phyloP scores from a whole-genome alignment of 1,140 invertebrate genomes.

The Drosophila yakuba region DNA sequence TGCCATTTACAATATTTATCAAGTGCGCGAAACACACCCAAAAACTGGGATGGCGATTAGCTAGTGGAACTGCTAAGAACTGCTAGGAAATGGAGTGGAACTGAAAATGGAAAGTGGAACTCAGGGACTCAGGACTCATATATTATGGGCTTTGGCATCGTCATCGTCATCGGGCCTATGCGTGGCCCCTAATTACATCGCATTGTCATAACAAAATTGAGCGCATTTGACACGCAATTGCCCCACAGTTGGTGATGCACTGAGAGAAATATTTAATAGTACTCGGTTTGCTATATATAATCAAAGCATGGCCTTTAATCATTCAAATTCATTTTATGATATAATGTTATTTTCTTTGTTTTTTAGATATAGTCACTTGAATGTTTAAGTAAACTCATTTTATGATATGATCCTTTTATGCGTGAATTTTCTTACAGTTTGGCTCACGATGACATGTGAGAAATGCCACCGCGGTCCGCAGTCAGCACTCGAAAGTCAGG shows the following conservation, averaged over 20 bases:
- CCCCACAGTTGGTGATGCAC: constrained; percentile 40
- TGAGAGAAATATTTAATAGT: neutral
- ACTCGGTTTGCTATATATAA: too few species aligned
- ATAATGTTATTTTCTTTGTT: too few species aligned
- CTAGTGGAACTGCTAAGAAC: neutral
- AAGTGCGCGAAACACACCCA: constrained; percentile 50
- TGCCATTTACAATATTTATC: constrained; percentile 53
- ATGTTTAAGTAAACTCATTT: neutral
- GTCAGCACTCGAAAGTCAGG: constrained; percentile 8
- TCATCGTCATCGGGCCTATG: constrained; percentile 66
- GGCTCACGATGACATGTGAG: constrained; percentile 72
- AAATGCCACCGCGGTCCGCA: constrained; percentile 49
- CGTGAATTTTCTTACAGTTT: neutral
- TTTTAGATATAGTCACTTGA: too few species aligned
- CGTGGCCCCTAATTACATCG: constrained; percentile 79
- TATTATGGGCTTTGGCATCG: constrained; percentile 54
- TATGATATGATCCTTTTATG: too few species aligned
- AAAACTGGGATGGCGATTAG: constrained; percentile 29
- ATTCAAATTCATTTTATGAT: too few species aligned
- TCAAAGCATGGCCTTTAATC: too few species aligned
- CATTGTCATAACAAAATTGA: constrained; percentile 83
- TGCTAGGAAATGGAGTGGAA: neutral
- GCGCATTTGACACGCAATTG: constrained; percentile 82
- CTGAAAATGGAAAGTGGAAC: constrained; percentile 7
- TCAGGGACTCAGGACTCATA: constrained; percentile 37